phyloP scores from a whole-genome alignment of 2,888 invertebrate genomes.

The Diaperis boleti region DNA sequence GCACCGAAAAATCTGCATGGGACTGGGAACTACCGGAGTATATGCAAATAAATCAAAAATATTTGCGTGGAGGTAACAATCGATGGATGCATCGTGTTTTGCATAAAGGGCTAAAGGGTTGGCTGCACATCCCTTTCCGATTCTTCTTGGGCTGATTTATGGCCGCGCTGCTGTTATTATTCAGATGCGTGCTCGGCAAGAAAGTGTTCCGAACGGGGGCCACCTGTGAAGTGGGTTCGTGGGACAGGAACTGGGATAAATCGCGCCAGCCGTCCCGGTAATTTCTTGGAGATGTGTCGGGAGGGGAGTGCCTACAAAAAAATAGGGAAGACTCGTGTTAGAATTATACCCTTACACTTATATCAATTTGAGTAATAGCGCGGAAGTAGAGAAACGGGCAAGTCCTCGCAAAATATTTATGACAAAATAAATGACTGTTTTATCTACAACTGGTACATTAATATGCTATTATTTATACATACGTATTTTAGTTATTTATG shows the following conservation, averaged over 20 bases:
- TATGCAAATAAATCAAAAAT: slow-evolving; percentile 36
- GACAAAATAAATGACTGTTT: too few species aligned
- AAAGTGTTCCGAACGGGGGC: slow-evolving; percentile 57
- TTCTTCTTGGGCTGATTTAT: slow-evolving; percentile 41
- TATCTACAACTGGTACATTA: too few species aligned
- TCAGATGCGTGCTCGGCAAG: slow-evolving; percentile 49
- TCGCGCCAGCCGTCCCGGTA: not conserved
- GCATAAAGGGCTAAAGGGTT: slow-evolving; percentile 42
- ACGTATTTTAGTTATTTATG: too few species aligned
- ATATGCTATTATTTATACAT: too few species aligned
- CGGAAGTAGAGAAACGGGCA: too few species aligned
- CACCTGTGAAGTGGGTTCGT: slow-evolving; percentile 58
- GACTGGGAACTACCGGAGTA: slow-evolving; percentile 5
- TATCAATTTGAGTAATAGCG: too few species aligned
- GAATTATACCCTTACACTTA: too few species aligned
- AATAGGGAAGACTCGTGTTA: too few species aligned
- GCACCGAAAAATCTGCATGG: slow-evolving; percentile 27
- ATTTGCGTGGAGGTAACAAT: slow-evolving; percentile 28
- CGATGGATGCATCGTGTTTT: slow-evolving; percentile 23
- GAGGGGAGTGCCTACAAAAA: too few species aligned
- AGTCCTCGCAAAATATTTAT: too few species aligned
- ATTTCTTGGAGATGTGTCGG: too few species aligned
- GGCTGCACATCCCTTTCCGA: slow-evolving; percentile 32
- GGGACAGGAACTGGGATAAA: not conserved
- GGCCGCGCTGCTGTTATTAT: slow-evolving; percentile 42